Evolutionary conservation across 1,140 invertebrate genomes (phyloP), one percentile per base, ranked within the genome.

Genomic region (Papilio dardanus): DNA sequence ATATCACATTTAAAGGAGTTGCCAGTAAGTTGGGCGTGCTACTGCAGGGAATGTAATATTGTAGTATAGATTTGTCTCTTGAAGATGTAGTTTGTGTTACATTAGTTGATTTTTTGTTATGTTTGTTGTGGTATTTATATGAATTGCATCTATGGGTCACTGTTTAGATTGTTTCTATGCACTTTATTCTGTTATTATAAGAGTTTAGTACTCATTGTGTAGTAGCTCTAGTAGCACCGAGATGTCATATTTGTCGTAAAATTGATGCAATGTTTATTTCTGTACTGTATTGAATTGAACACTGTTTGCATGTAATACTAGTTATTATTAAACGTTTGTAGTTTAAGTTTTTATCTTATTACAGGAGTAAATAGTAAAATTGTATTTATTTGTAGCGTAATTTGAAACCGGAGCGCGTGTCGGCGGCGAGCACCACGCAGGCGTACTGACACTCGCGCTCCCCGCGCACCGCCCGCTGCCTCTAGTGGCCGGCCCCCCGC

Each of bases 381-480:
- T 33, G 4, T 16, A n/a, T 16, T 65, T 42, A 37, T 74, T 77
- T 77, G 58, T 85, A 93, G 90, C 91, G 89, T 69, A 91, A 91
- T 79, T 81, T 91, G 75, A 91, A 92, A 67, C 86, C 85, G 80
- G 88, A 90, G 74, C 89, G 89, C 75, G 90, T 91, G 76, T 78
- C 91, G 19, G 83, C 90, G 35, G 90, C 90, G 35, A 91, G 89
- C 81, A 92, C 91, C 76, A 92, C 91, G 79, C 90, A 92, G 77
- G 90, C 90, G 87, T 93, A 93, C 91, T 93, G 91, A 93, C 91
- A 87, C 86, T 77, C 85, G 84, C 81, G 82, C 73, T 78, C 73
- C 76, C 74, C 83, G 77, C 81, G 86, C 85, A 85, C 87, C 84
- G 85, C 83, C 79, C 86, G 86, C 84, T 84, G 88, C 88, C 85